Evolutionary conservation across 2,113 vertebrate genomes (phyloP).

Genomic region (Semnopithecus entellus): DNA sequence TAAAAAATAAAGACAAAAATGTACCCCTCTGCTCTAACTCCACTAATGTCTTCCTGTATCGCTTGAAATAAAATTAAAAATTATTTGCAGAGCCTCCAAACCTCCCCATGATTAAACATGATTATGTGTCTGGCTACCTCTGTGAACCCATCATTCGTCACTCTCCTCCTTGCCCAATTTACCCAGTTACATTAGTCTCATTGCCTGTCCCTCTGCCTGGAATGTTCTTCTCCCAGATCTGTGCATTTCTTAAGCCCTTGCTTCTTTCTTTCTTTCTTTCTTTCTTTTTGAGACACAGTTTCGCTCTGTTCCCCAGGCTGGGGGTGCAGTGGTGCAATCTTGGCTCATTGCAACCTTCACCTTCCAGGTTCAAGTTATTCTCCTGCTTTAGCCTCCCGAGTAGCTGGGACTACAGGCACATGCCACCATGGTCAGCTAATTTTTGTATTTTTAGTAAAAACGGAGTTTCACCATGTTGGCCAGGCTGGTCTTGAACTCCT

Average conservation of each 20-base stretch:
- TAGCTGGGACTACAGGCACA: too few species aligned
- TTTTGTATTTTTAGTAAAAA: too few species aligned
- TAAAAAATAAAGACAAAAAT: background rate
- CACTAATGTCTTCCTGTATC: background rate
- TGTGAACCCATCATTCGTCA: fast-evolving
- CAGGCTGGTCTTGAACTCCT: too few species aligned
- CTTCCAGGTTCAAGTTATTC: too few species aligned
- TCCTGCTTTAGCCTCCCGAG: too few species aligned
- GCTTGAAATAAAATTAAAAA: background rate
- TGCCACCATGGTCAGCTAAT: too few species aligned
- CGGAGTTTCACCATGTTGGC: too few species aligned
- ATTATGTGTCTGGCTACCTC: background rate
- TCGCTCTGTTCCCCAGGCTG: too few species aligned
- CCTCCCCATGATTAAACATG: too few species aligned
- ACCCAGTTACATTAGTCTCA: fast-evolving
- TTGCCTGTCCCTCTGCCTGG: background rate
- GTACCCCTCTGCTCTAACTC: background rate
- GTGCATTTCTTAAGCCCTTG: background rate
- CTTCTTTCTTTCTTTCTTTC: background rate
- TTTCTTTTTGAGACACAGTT: too few species aligned
- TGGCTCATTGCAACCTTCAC: too few species aligned
- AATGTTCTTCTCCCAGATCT: background rate
- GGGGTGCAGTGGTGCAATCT: too few species aligned
- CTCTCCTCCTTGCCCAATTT: background rate
- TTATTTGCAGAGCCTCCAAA: background rate